Percentiles rank a stretch among this genome's conserved stretches.
Conservation (phyloP, 2,888 invertebrate species). For the Eumacrocentrus americanus region DNA sequence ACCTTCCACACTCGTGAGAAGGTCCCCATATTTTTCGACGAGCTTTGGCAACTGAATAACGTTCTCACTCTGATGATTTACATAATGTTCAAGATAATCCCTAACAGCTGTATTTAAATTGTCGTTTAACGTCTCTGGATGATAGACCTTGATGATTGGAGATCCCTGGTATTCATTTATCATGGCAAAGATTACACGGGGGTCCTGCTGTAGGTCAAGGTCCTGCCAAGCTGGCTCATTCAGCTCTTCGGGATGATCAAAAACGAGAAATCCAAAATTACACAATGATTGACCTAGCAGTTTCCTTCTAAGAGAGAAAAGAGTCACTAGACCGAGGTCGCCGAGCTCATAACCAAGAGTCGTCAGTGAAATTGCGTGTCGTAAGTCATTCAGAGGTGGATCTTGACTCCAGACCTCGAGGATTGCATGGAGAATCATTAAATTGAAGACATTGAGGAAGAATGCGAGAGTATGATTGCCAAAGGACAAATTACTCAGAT, state of each 20-base stretch:
- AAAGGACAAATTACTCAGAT: slow-evolving; percentile 52
- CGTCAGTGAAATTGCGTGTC: slow-evolving; percentile 46
- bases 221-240: slow-evolving; percentile 57
- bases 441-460: slow-evolving; percentile 57
- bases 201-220: slow-evolving; percentile 52
- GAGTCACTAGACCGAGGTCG: slow-evolving; percentile 55
- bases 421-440: slow-evolving; percentile 56
- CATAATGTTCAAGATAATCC: slow-evolving; percentile 46
- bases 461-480: slow-evolving; percentile 56
- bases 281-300: slow-evolving; percentile 41
- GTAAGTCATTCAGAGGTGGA: slow-evolving; percentile 43
- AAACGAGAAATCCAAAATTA: slow-evolving; percentile 38
- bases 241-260: slow-evolving; percentile 48
- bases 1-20: slow-evolving; percentile 30
- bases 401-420: slow-evolving; percentile 49
- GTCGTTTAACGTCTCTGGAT: slow-evolving; percentile 46
- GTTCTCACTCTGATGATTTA: slow-evolving; percentile 16
- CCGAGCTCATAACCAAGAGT: slow-evolving; percentile 57
- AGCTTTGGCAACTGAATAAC: slow-evolving; percentile 43
- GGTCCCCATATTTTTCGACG: slow-evolving; percentile 45
- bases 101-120: slow-evolving; percentile 40
- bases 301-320: slow-evolving; percentile 52
- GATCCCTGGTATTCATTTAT: slow-evolving; percentile 51
- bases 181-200: slow-evolving; percentile 54
- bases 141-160: slow-evolving; percentile 47